Evolutionary conservation across 35 echinoderm and acorn worm genomes (phyloP).

Genomic region (Ophioderma brevispina): DNA sequence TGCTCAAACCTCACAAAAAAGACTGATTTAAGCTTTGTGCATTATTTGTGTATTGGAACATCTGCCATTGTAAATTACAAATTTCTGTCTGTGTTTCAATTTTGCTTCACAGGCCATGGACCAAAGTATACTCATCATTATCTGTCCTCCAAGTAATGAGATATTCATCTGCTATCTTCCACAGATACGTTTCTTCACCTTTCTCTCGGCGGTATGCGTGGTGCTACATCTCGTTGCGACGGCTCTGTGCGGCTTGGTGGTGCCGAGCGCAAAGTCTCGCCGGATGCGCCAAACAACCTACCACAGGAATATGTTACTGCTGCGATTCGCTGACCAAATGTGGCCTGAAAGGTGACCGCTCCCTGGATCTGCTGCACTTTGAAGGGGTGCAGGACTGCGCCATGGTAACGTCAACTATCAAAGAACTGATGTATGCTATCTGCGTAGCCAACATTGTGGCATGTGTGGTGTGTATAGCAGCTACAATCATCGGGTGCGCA

Average conservation of each 20-base stretch:
- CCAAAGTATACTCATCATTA: neutral
- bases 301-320: slow-evolving; percentile 45
- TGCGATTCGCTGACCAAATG: slow-evolving; percentile 46
- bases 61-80: no score
- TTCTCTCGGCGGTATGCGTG: slow-evolving; percentile 81
- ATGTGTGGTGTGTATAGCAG: slow-evolving; percentile 65
- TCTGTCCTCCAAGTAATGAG: neutral
- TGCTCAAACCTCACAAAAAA: no score
- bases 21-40: no score
- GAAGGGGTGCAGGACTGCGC: slow-evolving; percentile 68
- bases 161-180: slow-evolving; percentile 14
- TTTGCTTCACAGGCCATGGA: neutral
- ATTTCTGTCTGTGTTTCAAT: neutral
- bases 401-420: slow-evolving; percentile 42
- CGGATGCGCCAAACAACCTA: slow-evolving; percentile 7
- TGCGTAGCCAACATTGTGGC: slow-evolving; percentile 78
- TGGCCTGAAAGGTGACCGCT: neutral
- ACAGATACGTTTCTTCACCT: slow-evolving; percentile 89
- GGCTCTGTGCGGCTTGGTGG: slow-evolving; percentile 67
- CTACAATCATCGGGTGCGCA: slow-evolving; percentile 76
- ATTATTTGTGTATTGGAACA: no score
- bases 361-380: slow-evolving; percentile 18
- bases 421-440: slow-evolving; percentile 72
- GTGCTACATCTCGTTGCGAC: slow-evolving; percentile 83
- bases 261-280: slow-evolving; percentile 45